phyloP scores from a whole-genome alignment of 2,113 vertebrate genomes.

The Archocentrus centrarchus region DNA sequence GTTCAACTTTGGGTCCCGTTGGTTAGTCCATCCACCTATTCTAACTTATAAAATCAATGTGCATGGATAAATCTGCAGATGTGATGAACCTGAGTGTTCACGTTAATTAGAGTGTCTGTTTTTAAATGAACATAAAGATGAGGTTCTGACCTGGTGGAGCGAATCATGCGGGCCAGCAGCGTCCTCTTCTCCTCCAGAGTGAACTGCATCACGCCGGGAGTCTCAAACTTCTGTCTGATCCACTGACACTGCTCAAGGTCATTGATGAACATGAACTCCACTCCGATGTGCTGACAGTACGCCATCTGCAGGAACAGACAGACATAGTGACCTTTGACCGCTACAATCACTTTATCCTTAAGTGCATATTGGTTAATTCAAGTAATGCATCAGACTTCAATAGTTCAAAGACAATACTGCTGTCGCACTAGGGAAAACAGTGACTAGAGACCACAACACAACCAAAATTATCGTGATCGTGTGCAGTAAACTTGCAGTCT shows the following conservation, averaged over 20 bases:
- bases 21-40: not conserved
- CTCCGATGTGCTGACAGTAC: slow-evolving; percentile 97
- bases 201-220: slow-evolving; percentile 94
- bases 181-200: slow-evolving; percentile 95
- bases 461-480: too few relatives aligned
- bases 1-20: too few relatives aligned
- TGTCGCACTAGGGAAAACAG: too few relatives aligned
- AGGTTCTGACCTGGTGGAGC: slow-evolving; percentile 90
- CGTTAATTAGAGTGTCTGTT: too few relatives aligned
- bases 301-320: slow-evolving; percentile 84
- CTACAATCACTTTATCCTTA: too few relatives aligned
- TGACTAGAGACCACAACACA: too few relatives aligned
- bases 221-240: slow-evolving; percentile 98
- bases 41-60: not conserved
- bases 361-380: too few relatives aligned
- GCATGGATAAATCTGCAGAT: not conserved
- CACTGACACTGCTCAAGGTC: slow-evolving; percentile 99
- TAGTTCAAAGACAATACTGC: too few relatives aligned
- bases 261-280: slow-evolving; percentile 99
- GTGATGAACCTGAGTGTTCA: not conserved
- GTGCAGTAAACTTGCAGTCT: too few relatives aligned
- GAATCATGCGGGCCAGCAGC: slow-evolving; percentile 91
- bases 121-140: too few relatives aligned
- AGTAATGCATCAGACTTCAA: too few relatives aligned
- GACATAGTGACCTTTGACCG: not conserved